A percentile compares a stretch with the other conserved stretches of the same genome.
phyloP scores from a whole-genome alignment of 1,140 invertebrate genomes.

The Pectinophora gossypiella region DNA sequence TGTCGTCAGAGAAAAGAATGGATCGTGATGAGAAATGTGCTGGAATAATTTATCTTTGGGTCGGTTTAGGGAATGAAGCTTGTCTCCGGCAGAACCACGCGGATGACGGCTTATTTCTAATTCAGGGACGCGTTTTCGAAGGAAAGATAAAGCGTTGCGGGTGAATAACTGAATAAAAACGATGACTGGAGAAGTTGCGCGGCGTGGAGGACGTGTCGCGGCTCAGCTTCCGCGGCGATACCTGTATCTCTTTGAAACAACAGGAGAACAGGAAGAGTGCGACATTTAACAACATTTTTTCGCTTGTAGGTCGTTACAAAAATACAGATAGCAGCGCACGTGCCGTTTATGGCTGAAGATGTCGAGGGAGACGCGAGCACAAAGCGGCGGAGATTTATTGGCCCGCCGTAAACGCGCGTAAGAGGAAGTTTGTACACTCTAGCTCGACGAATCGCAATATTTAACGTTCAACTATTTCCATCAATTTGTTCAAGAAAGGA shows the following conservation, averaged over 20 bases:
- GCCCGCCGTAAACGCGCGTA: constrained; percentile 42
- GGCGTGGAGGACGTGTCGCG: constrained; percentile 10
- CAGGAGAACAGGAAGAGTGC: constrained; percentile 30
- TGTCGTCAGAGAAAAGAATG: constrained; percentile 58
- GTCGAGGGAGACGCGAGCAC: constrained; percentile 42
- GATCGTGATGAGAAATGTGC: constrained; percentile 67
- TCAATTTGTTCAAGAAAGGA: constrained; percentile 55
- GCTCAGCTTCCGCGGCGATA: constrained; percentile 17
- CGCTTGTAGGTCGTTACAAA: constrained; percentile 49
- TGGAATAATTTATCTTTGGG: constrained; percentile 68
- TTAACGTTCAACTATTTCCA: constrained; percentile 61
- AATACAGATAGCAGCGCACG: constrained; percentile 56
- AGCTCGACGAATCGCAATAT: constrained; percentile 51
- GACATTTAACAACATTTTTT: constrained; percentile 50
- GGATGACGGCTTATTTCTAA: constrained; percentile 62
- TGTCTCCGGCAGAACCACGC: constrained; percentile 43
- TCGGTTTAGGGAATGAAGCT: constrained; percentile 60
- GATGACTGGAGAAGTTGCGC: constrained; percentile 41
- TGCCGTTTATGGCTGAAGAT: constrained; percentile 56
- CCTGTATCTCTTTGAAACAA: constrained; percentile 32
- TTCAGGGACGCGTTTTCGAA: constrained; percentile 59
- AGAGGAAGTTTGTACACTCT: constrained; percentile 49
- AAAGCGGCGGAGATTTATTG: constrained; percentile 60
- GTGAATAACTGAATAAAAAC: constrained; percentile 64
- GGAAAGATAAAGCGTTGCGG: constrained; percentile 51